Base-by-base conservation (phyloP, 2,797 vertebrate genomes). In the Ara ararauna region DNA sequence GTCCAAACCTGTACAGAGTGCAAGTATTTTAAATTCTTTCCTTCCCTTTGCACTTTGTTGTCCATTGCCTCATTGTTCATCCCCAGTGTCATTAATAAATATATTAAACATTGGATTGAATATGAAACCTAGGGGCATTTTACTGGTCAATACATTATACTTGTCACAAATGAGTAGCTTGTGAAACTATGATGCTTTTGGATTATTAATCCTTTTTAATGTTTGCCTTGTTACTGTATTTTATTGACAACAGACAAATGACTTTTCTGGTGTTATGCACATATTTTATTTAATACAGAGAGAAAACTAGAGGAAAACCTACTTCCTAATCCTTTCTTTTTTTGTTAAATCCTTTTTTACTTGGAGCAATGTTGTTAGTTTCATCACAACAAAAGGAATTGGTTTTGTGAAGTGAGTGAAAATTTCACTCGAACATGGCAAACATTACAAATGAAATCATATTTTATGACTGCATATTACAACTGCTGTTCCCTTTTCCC, bases 131-230 rank as follows among this genome's bases (percentile, higher is more conserved):
- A 50, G 67, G 51, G 64, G 77, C 77, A 53, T 90, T 96, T 91
- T 82, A 71, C 70, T 91, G 83, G 85, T 95, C 95, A 93, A 77
- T 94, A 79, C 11, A 56, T 94, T 91, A 84, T 48, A 79, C n/a
- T 48, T 93, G 76, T 88, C 89, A 87, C 85, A 87, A 90, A 73
- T 93, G 0, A 94, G 88, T 94, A 85, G 60, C 80, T 91, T 67
- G 54, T 72, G 66, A 94, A 93, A 79, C n/a, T 29, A 6, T 56
- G 74, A 93, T 77, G 32, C 51, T 90, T 89, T 91, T 40, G 83
- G 71, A 70, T 94, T 85, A 51, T 89, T 93, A 91, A 85, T 93
- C 65, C 48, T 85, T 84, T 94, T 82, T 79, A 88, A 90, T 73
- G 27, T 91, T 94, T 93, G 64, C 54, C 70, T 89, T 88, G 42